Evolutionary conservation across 1,140 invertebrate genomes (phyloP).

Genomic region (Cylas formicarius): DNA sequence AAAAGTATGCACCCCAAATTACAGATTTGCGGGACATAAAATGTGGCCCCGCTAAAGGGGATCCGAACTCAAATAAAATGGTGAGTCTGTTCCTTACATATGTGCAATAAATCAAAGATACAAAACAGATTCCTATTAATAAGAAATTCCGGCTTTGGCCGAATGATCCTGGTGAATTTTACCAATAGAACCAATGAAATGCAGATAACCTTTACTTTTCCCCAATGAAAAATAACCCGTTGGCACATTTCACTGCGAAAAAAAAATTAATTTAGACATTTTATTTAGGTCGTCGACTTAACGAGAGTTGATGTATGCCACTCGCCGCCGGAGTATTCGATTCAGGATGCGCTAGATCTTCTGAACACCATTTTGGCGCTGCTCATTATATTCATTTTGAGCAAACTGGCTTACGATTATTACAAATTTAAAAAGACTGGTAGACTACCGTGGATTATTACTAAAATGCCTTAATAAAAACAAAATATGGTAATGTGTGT

Average conservation of each 20-base stretch:
- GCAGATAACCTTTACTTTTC: too few relatives aligned
- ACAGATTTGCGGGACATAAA: constrained; percentile 59
- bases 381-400: constrained; percentile 62
- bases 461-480: constrained; percentile 58
- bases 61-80: too few relatives aligned
- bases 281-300: constrained; percentile 61
- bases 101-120: too few relatives aligned
- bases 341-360: constrained; percentile 60
- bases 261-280: too few relatives aligned
- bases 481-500: too few relatives aligned
- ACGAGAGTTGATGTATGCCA: constrained; percentile 60
- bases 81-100: too few relatives aligned
- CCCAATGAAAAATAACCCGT: background rate
- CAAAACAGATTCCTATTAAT: too few relatives aligned
- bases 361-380: constrained; percentile 60
- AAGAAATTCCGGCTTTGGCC: too few relatives aligned
- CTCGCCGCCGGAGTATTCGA: constrained; percentile 45
- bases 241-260: too few relatives aligned
- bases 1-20: constrained; percentile 62
- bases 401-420: constrained; percentile 73
- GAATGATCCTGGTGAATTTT: too few relatives aligned
- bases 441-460: constrained; percentile 70
- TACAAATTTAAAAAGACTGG: constrained; percentile 71
- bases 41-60: constrained; percentile 51
- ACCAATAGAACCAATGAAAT: too few relatives aligned